These are phyloP conservation scores for Leptatherina wallacei DNA, from an alignment of 2,797 vertebrate species.

Conservation along the genomic window DNA sequence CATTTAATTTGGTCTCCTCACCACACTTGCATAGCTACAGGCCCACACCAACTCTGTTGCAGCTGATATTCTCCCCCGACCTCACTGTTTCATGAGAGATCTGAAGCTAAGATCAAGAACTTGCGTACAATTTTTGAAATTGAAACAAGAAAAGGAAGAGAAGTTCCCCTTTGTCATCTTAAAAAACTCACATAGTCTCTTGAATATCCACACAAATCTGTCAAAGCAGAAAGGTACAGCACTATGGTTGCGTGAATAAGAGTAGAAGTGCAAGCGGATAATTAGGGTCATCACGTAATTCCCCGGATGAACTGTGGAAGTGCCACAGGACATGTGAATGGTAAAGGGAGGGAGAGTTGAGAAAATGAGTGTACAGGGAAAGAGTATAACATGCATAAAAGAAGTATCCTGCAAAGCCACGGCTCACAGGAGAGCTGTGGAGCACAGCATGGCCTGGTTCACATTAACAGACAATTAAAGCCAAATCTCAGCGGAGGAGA, in stretches of 20 bases:
- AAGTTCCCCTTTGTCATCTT: background rate
- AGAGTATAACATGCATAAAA: conserved; percentile 33
- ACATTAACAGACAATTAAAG: conserved; percentile 80
- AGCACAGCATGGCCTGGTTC: conserved; percentile 76
- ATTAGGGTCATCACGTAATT: conserved; percentile 63
- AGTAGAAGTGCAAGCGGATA: conserved; percentile 55
- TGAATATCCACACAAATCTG: background rate
- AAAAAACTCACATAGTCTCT: background rate
- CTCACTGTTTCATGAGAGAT: background rate
- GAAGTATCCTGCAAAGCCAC: conserved; percentile 56
- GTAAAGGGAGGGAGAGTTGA: conserved; percentile 21
- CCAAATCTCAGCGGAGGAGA: conserved; percentile 67
- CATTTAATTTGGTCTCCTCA: background rate
- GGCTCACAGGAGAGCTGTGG: conserved; percentile 55
- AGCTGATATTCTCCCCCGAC: background rate
- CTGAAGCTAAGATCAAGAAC: background rate
- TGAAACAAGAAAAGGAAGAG: background rate
- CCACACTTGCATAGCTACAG: background rate
- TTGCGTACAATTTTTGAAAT: background rate
- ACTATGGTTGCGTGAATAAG: conserved; percentile 24
- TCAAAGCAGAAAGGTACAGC: conserved; percentile 20
- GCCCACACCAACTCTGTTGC: background rate
- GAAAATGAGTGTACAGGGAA: conserved; percentile 9
- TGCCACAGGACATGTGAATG: conserved; percentile 53
- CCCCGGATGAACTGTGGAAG: conserved; percentile 47